phyloP scores from a whole-genome alignment of 2,113 vertebrate genomes.

The Brachyhypopomus occidentalis region DNA sequence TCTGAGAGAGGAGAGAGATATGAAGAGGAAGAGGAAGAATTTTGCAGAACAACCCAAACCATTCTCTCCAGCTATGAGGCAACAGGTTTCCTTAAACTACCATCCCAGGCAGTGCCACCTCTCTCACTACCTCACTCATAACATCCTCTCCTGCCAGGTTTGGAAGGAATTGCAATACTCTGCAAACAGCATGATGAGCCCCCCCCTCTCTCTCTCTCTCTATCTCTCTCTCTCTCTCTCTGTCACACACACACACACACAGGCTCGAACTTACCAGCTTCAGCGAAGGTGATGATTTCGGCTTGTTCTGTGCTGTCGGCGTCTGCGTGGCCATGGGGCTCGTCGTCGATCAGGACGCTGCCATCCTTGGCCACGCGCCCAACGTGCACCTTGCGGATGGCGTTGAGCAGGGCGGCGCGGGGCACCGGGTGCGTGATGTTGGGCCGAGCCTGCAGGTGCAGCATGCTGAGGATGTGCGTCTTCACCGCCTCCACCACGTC shows the following conservation, averaged over 20 bases:
- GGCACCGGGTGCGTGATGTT: slow-evolving; percentile 93
- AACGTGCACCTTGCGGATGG: slow-evolving; percentile 92
- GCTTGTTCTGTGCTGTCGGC: slow-evolving; percentile 73
- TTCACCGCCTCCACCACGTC: slow-evolving; percentile 98
- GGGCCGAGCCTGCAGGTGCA: slow-evolving; percentile 92
- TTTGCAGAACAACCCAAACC: slow-evolving; percentile 20
- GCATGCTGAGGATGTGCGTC: slow-evolving; percentile 94
- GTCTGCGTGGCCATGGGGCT: slow-evolving; percentile 68
- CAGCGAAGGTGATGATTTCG: slow-evolving; percentile 95
- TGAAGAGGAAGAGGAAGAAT: slow-evolving; percentile 23
- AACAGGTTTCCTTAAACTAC: slow-evolving; percentile 45
- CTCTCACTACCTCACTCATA: neutral
- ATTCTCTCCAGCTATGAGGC: slow-evolving; percentile 27
- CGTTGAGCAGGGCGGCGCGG: slow-evolving; percentile 92
- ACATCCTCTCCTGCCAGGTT: neutral
- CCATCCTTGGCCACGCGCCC: slow-evolving; percentile 90
- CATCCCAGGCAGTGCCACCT: neutral
- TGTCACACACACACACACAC: slow-evolving; percentile 2
- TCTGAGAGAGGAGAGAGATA: slow-evolving; percentile 18
- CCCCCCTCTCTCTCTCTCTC: neutral
- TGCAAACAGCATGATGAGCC: neutral
- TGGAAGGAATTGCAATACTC: neutral
- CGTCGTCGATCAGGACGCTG: slow-evolving; percentile 89
- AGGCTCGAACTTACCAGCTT: slow-evolving; percentile 71
- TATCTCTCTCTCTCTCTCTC: neutral